phyloP scores from a whole-genome alignment of 92 coral and sea anemone genomes.

The Parazoanthus darwini region DNA sequence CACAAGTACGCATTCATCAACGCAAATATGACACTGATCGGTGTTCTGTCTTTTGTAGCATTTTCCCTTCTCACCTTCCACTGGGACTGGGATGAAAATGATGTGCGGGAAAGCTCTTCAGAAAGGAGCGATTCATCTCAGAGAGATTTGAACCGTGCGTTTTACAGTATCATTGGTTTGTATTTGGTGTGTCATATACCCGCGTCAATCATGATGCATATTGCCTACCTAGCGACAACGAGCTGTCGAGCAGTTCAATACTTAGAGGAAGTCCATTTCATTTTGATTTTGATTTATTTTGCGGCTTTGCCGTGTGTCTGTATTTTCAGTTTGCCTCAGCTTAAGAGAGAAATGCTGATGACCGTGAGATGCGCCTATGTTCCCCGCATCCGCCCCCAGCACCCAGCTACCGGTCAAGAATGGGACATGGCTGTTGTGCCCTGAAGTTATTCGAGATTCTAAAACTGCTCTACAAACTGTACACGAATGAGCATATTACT shows the following conservation, averaged over 20 bases:
- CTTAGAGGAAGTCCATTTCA: conserved; percentile 24
- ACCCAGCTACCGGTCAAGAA: background rate
- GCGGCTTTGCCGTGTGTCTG: conserved; percentile 16
- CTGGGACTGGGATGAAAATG: conserved; percentile 40
- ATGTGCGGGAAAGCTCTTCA: background rate
- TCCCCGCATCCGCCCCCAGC: conserved; percentile 28
- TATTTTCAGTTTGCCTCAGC: conserved; percentile 10
- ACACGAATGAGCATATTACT: too few relatives aligned
- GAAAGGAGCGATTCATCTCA: background rate
- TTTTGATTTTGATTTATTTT: conserved; percentile 7
- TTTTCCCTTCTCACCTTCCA: conserved; percentile 5
- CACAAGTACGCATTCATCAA: conserved; percentile 33
- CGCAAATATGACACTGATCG: conserved; percentile 13
- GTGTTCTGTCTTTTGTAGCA: conserved; percentile 12
- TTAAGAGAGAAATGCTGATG: background rate
- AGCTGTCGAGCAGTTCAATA: conserved; percentile 4
- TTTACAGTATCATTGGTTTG: conserved; percentile 18
- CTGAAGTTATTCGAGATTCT: background rate
- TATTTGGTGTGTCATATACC: conserved; percentile 14
- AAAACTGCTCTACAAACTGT: too few relatives aligned
- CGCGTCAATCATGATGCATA: conserved; percentile 14
- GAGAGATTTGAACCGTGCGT: background rate
- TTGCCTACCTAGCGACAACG: conserved; percentile 4
- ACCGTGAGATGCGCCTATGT: background rate
- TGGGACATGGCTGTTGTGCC: conserved; percentile 15